Evolutionary conservation across 2,113 vertebrate species (phyloP).

Genomic region (Bombycilla garrulus): DNA sequence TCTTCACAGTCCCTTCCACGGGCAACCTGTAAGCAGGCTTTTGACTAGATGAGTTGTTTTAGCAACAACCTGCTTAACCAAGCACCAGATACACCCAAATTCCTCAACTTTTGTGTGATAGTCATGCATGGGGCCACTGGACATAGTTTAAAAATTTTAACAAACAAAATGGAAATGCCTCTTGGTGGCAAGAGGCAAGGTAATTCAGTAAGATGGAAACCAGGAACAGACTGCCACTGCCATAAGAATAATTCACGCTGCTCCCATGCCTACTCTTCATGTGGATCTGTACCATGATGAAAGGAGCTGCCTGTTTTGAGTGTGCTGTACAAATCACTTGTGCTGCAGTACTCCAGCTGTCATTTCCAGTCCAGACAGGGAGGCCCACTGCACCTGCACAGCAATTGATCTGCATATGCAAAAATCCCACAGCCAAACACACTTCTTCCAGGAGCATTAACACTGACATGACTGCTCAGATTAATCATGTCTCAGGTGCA

Average conservation of each 20-base stretch:
- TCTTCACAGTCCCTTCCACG: neutral
- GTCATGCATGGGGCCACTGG: rapidly evolving
- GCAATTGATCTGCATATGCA: neutral
- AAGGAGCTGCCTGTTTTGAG: neutral
- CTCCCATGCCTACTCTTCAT: neutral
- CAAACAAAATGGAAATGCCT: neutral
- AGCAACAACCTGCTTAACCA: neutral
- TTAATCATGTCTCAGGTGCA: neutral
- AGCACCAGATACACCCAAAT: neutral
- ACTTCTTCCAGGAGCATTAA: neutral
- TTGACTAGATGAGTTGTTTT: neutral
- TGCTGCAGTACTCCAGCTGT: neutral
- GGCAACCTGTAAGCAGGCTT: neutral
- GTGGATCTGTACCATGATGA: neutral
- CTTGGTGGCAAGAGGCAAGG: neutral
- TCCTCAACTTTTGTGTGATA: neutral
- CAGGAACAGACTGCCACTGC: neutral
- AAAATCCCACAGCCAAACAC: neutral
- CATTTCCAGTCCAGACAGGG: neutral
- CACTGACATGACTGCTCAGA: neutral
- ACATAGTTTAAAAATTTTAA: neutral
- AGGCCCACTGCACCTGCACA: neutral
- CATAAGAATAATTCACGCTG: rapidly evolving
- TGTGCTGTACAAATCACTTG: neutral
- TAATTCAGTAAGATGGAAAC: neutral